These are phyloP conservation scores for Chaetodon trifascialis DNA, from an alignment of 2,113 vertebrate genomes.

Conservation along the genomic window DNA sequence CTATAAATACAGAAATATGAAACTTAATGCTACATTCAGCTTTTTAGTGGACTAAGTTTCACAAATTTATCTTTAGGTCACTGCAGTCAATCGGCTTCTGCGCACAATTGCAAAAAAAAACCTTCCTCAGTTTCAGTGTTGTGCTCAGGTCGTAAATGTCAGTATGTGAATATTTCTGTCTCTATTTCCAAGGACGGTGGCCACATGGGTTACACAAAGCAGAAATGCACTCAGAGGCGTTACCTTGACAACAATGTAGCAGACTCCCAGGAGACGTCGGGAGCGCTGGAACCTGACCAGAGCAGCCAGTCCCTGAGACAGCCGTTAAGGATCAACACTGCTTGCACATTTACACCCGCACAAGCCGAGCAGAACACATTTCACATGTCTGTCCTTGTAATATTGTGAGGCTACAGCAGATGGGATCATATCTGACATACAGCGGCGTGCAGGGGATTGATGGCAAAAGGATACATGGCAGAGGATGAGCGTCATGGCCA, in stretches of 20 bases:
- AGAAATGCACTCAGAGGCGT: conserved; percentile 34
- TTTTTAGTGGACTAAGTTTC: not conserved
- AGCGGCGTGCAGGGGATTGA: not conserved
- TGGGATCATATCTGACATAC: not conserved
- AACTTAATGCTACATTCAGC: not conserved
- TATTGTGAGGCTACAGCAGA: not conserved
- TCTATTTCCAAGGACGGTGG: not conserved
- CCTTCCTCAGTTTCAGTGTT: not conserved
- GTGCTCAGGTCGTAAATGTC: not conserved
- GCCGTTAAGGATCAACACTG: conserved; percentile 83
- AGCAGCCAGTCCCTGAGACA: conserved; percentile 93
- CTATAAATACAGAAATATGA: not conserved
- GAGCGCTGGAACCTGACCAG: conserved; percentile 97
- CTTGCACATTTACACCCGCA: conserved; percentile 1
- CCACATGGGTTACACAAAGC: not conserved
- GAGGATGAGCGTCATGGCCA: conserved; percentile 96
- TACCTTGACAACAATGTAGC: conserved; percentile 99
- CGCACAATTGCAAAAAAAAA: not conserved
- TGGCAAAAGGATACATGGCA: conserved; percentile 96
- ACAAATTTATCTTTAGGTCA: no score
- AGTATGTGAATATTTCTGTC: not conserved
- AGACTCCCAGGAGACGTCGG: conserved; percentile 94
- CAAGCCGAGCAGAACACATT: not conserved
- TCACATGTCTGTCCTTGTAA: not conserved
- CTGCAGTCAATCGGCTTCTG: not conserved